A percentile compares a stretch with the other conserved stretches of the same genome.
Conservation (phyloP, 2,113 vertebrate species). For the Phylloscopus trochilus region DNA sequence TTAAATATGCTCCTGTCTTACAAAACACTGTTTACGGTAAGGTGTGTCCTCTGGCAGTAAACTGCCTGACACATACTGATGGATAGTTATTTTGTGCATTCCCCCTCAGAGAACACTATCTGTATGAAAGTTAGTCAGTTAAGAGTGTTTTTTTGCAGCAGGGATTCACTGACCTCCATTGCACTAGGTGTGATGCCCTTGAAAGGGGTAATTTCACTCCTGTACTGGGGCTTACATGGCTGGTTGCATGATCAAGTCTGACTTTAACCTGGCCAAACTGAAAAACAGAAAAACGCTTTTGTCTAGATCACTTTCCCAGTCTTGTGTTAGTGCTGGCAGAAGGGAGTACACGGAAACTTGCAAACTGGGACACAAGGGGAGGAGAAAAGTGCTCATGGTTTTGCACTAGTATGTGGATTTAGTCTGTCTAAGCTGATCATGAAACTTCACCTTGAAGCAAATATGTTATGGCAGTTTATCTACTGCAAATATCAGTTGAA, state of each 20-base stretch:
- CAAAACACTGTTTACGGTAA: not conserved
- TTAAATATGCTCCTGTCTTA: not conserved
- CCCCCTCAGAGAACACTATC: not conserved
- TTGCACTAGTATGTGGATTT: not conserved
- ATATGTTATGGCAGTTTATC: not conserved
- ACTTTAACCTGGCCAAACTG: not conserved
- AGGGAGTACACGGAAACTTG: not conserved
- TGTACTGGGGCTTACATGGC: accelerated
- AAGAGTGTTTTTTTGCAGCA: not conserved
- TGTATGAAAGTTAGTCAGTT: not conserved
- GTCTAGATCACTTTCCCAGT: not conserved
- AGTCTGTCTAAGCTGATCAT: not conserved
- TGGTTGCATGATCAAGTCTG: not conserved
- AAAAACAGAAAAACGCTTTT: accelerated
- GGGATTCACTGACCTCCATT: not conserved
- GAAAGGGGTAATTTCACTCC: not conserved
- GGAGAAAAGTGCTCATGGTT: not conserved
- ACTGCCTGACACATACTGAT: not conserved
- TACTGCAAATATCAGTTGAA: not conserved
- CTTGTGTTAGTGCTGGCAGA: not conserved
- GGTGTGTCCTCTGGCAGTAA: not conserved
- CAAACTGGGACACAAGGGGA: not conserved
- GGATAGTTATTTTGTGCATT: not conserved
- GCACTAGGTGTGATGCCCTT: not conserved
- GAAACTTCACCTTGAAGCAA: not conserved